phyloP scores from a whole-genome alignment of 2,797 vertebrate genomes.

The Syngnathus acus region DNA sequence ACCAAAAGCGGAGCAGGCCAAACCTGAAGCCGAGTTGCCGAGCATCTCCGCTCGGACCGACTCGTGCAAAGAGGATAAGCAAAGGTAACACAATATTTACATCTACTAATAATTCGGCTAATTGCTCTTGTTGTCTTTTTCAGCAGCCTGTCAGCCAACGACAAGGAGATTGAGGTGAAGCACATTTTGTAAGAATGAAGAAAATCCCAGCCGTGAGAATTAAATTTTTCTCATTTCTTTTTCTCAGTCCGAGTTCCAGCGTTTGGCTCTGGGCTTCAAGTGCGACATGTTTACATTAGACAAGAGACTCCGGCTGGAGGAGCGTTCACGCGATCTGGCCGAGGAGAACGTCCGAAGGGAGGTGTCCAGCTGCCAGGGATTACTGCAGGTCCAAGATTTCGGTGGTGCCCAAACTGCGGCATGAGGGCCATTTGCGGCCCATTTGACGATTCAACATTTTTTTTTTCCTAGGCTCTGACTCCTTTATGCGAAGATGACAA shows the following conservation, averaged over 20 bases:
- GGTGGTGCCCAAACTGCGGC: not conserved
- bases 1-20: conserved; percentile 43
- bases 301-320: conserved; percentile 89
- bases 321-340: conserved; percentile 87
- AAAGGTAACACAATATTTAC: conserved; percentile 39
- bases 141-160: conserved; percentile 76
- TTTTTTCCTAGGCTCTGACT: conserved; percentile 71
- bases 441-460: no score
- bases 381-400: conserved; percentile 75
- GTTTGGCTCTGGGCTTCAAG: conserved; percentile 89
- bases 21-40: conserved; percentile 39
- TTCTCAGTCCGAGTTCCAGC: conserved; percentile 87
- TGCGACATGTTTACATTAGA: conserved; percentile 97
- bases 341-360: conserved; percentile 92
- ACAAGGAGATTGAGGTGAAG: conserved; percentile 89
- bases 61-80: conserved; percentile 44
- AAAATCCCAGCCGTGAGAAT: not conserved
- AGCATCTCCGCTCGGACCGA: conserved; percentile 36
- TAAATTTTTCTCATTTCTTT: no score
- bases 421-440: not conserved
- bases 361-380: conserved; percentile 81
- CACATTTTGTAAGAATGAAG: no score
- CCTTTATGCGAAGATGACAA: conserved; percentile 88
- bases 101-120: not conserved
- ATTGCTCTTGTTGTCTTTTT: conserved; percentile 14